These are phyloP conservation scores for Planococcus citri DNA, from an alignment of 1,140 invertebrate genomes.

Conservation along the genomic window DNA sequence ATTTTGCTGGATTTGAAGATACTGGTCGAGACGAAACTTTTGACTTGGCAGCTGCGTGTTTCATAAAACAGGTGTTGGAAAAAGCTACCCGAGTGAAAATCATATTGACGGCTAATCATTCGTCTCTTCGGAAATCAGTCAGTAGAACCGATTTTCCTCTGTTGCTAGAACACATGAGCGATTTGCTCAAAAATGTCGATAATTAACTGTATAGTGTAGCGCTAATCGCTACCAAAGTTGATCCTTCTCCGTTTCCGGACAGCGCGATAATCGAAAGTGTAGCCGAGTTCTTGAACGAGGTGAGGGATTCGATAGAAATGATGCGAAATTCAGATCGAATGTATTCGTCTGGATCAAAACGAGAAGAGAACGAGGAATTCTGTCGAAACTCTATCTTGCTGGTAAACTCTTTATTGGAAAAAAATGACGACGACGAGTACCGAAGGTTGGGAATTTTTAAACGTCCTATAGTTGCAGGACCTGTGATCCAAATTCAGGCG, in stretches of 20 bases:
- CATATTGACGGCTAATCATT: slow-evolving; percentile 24
- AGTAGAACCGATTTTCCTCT: slow-evolving; percentile 25
- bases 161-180: slow-evolving; percentile 20
- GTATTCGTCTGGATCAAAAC: too few relatives aligned
- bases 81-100: slow-evolving; percentile 24
- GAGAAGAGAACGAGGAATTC: too few relatives aligned
- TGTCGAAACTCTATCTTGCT: too few relatives aligned
- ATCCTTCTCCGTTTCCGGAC: not conserved
- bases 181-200: slow-evolving; percentile 24
- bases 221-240: slow-evolving; percentile 26
- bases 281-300: too few relatives aligned
- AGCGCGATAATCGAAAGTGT: too few relatives aligned
- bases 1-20: slow-evolving; percentile 29
- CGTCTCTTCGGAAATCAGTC: slow-evolving; percentile 21
- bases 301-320: too few relatives aligned
- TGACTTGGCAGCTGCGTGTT: slow-evolving; percentile 27
- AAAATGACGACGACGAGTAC: too few relatives aligned
- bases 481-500: too few relatives aligned
- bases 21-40: slow-evolving; percentile 21
- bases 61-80: slow-evolving; percentile 26
- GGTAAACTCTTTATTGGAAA: too few relatives aligned
- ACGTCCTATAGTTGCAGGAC: too few relatives aligned
- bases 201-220: slow-evolving; percentile 24
- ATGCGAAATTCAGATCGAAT: too few relatives aligned
- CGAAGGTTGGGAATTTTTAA: too few relatives aligned